These are phyloP conservation scores for Wiebesia pumilae DNA, from an alignment of 1,140 invertebrate genomes.

Conservation along the genomic window DNA sequence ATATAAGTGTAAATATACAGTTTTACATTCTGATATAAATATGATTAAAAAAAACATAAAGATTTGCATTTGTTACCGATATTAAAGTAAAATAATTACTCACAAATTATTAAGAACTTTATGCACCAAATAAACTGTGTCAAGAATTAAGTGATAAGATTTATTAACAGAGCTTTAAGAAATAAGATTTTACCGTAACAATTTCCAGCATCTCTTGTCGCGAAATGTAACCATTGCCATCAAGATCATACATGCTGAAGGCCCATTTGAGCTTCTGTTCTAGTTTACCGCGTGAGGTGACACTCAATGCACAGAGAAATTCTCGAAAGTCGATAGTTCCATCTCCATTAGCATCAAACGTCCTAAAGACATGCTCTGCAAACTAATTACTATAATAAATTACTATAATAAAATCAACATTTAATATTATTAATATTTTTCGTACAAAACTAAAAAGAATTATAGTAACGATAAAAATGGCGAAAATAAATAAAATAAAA, in stretches of 20 bases:
- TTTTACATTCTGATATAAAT: too few species aligned
- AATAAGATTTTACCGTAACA: constrained; percentile 91
- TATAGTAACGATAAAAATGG: too few species aligned
- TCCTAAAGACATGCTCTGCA: constrained; percentile 98
- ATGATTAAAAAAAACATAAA: too few species aligned
- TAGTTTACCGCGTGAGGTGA: constrained; percentile 95
- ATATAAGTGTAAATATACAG: too few species aligned
- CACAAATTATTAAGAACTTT: too few species aligned
- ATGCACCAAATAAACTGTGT: too few species aligned
- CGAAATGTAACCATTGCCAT: constrained; percentile 96
- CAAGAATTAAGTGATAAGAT: neutral
- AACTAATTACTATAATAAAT: constrained; percentile 77
- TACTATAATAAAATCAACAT: neutral
- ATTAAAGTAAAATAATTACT: too few species aligned
- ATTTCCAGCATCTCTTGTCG: constrained; percentile 97
- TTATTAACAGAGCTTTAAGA: too few species aligned
- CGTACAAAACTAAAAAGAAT: too few species aligned
- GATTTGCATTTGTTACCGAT: too few species aligned
- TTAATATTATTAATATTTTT: too few species aligned
- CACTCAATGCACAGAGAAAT: constrained; percentile 96
- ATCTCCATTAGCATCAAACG: constrained; percentile 98
- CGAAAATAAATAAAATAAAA: too few species aligned
- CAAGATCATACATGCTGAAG: constrained; percentile 97
- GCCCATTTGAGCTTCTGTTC: constrained; percentile 99
- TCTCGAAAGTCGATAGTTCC: constrained; percentile 98